Percentiles rank a stretch among this genome's conserved stretches.
phyloP scores from a whole-genome alignment of 37 sponge, comb jelly and placozoan genomes.

The Crambe crambe region DNA sequence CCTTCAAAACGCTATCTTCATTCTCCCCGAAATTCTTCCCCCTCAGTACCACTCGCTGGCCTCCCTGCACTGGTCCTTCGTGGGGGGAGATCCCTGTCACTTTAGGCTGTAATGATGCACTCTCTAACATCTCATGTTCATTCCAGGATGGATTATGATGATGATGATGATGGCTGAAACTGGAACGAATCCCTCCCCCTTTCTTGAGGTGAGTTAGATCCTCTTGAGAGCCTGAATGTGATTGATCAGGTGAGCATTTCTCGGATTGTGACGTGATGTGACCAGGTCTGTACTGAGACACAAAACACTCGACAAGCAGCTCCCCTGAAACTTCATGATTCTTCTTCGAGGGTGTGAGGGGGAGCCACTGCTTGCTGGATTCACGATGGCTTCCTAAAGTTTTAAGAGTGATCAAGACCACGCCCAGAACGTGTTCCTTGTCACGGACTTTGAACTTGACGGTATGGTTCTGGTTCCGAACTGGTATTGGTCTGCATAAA shows the following conservation, averaged over 20 bases:
- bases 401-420: constrained; percentile 25
- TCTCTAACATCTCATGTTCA: not conserved
- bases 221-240: constrained; percentile 22
- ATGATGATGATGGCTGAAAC: too few species aligned
- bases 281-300: constrained; percentile 28
- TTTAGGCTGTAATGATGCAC: constrained; percentile 42
- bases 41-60: constrained; percentile 63
- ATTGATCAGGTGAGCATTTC: constrained; percentile 4
- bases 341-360: constrained; percentile 61
- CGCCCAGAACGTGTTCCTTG: constrained; percentile 69
- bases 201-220: not conserved
- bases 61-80: constrained; percentile 64
- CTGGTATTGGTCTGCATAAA: not conserved
- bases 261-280: not conserved
- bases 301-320: constrained; percentile 43
- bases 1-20: constrained; percentile 58
- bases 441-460: constrained; percentile 82
- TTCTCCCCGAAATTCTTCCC: constrained; percentile 73
- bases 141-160: constrained; percentile 29
- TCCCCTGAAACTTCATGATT: constrained; percentile 50
- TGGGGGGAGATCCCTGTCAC: constrained; percentile 82
- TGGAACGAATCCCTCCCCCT: not conserved
- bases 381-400: not conserved
- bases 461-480: not conserved
- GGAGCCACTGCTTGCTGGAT: constrained; percentile 45